A percentile compares a stretch with the other conserved stretches of the same genome.
phyloP scores from a whole-genome alignment of 1,140 invertebrate species.

The Aleiodes sp. region DNA sequence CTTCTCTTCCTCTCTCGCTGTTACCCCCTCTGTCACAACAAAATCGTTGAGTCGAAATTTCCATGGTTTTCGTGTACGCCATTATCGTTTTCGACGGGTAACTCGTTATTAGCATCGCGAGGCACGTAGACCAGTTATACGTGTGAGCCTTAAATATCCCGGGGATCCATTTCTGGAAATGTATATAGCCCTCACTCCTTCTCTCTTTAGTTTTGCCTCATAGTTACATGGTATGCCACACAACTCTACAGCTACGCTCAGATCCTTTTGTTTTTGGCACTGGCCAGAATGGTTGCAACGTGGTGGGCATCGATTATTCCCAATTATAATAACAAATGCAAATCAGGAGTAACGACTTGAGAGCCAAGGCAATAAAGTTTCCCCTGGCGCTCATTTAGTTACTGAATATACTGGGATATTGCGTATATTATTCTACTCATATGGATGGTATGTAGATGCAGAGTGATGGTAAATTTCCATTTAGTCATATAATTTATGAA shows the following conservation, averaged over 20 bases:
- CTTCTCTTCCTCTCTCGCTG: background rate
- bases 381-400: slow-evolving; percentile 43
- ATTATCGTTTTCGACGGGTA: slow-evolving; percentile 20
- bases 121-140: slow-evolving; percentile 18
- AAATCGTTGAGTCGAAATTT: slow-evolving; percentile 4
- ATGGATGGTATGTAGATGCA: no score
- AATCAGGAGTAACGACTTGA: slow-evolving; percentile 62
- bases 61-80: slow-evolving; percentile 12
- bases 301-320: slow-evolving; percentile 59
- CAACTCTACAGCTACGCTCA: background rate
- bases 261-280: slow-evolving; percentile 6
- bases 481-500: no score
- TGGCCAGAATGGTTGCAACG: background rate
- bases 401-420: background rate
- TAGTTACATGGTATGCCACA: background rate
- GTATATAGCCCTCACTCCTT: background rate
- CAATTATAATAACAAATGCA: slow-evolving; percentile 66
- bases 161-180: slow-evolving; percentile 24
- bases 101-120: slow-evolving; percentile 29
- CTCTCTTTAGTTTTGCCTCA: background rate
- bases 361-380: slow-evolving; percentile 59
- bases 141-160: slow-evolving; percentile 28
- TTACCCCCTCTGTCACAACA: background rate
- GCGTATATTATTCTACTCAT: background rate
- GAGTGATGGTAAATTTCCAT: no score